phyloP scores from a whole-genome alignment of 2,797 vertebrate genomes.

The Lepilemur ruficaudatus region DNA sequence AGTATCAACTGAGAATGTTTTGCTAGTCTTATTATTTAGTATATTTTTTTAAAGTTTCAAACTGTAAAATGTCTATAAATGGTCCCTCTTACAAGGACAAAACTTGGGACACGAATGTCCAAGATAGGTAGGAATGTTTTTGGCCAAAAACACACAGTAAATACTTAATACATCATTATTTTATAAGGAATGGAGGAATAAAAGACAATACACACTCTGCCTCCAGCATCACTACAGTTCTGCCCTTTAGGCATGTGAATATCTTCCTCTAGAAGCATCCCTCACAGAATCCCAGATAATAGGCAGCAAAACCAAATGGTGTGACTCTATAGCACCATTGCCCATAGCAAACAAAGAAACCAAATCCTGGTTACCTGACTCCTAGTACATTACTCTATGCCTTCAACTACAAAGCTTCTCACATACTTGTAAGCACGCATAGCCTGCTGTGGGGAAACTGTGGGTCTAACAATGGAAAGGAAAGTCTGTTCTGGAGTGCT shows the following conservation, averaged over 20 bases:
- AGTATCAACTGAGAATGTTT: background rate
- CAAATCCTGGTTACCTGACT: background rate
- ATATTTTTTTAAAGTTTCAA: slow-evolving; percentile 22
- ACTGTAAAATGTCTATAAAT: background rate
- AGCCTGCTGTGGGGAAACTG: background rate
- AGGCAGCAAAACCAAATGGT: background rate
- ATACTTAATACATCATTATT: slow-evolving; percentile 2
- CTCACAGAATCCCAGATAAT: background rate
- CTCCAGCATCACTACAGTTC: background rate
- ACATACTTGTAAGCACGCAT: background rate
- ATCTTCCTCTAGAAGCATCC: background rate
- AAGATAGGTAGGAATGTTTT: background rate
- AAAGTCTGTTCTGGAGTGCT: background rate
- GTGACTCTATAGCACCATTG: background rate
- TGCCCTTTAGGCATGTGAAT: background rate
- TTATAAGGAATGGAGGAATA: background rate
- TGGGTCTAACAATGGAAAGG: background rate
- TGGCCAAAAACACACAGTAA: background rate
- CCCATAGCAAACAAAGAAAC: background rate
- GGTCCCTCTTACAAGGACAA: background rate
- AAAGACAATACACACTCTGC: background rate
- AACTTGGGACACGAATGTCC: slow-evolving; percentile 3
- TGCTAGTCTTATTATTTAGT: background rate
- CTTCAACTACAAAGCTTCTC: background rate
- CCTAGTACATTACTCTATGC: background rate